A percentile compares a stretch with the other conserved stretches of the same genome.
Evolutionary conservation across 2,797 vertebrate species (phyloP).

Genomic region (Setipinna tenuifilis): DNA sequence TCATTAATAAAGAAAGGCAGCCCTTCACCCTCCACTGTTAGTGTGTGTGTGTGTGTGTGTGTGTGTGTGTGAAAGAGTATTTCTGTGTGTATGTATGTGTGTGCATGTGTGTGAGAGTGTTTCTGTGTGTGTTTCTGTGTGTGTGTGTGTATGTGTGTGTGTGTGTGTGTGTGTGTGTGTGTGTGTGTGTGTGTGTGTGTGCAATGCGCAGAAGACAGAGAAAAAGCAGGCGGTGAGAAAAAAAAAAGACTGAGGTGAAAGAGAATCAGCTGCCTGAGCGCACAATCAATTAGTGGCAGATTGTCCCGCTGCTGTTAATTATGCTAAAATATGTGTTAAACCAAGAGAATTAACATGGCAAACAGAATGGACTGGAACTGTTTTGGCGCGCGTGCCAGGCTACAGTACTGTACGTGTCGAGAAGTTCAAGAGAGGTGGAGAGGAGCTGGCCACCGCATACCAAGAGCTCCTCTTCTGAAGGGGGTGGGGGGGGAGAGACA

Average conservation of each 20-base stretch:
- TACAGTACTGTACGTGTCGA: constrained; percentile 36
- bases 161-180: too few relatives aligned
- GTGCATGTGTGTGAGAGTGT: not conserved
- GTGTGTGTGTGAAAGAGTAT: too few relatives aligned
- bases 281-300: constrained; percentile 61
- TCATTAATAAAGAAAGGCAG: constrained; percentile 63
- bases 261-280: constrained; percentile 53
- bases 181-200: too few relatives aligned
- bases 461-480: not conserved
- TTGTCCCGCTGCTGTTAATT: constrained; percentile 61
- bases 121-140: too few relatives aligned
- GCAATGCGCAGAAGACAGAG: constrained; percentile 2
- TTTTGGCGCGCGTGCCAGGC: not conserved
- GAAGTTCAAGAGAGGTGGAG: constrained; percentile 46
- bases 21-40: constrained; percentile 51
- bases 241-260: constrained; percentile 42
- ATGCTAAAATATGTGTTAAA: constrained; percentile 64
- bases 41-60: constrained; percentile 39
- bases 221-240: constrained; percentile 16
- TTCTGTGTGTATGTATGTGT: too few relatives aligned
- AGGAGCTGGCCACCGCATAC: not conserved
- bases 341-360: constrained; percentile 55
- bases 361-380: constrained; percentile 53
- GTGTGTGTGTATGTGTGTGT: constrained; percentile 37
- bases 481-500: not conserved